Evolutionary conservation across 1,140 invertebrate genomes (phyloP), one percentile per base, ranked within the genome.

Genomic region (Sipha flava): DNA sequence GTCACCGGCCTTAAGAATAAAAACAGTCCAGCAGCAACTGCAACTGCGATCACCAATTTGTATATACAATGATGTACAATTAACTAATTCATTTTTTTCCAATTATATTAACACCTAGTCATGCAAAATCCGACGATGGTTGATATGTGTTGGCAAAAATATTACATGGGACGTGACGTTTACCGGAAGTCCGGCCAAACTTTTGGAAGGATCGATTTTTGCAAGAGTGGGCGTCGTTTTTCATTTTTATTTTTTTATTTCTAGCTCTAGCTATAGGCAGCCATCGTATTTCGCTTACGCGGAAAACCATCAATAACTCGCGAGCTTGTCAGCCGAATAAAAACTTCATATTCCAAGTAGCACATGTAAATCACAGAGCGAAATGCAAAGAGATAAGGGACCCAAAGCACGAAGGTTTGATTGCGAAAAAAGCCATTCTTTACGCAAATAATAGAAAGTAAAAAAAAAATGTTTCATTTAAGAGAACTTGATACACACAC

Each of bases 1-100:
- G 64, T 66, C 64, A 66, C 64, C 21, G 64, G 34, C 64, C 64
- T 66, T 5, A 43, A 66, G 21, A 66, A 64, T 64, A 62, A 57
- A 3, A 64, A 64, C 18, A 40, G 31, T 16, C n/a, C n/a, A 31
- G 43, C 37, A 26, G 43, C 21, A 12, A 1, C 12, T 7, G 12
- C 14, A n/a, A n/a, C n/a, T n/a, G n/a, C n/a, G n/a, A n/a, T n/a
- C n/a, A n/a, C n/a, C n/a, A n/a, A n/a, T n/a, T n/a, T n/a, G n/a
- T n/a, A n/a, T n/a, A n/a, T n/a, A n/a, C n/a, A n/a, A n/a, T n/a
- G n/a, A n/a, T n/a, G n/a, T n/a, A n/a, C n/a, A n/a, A n/a, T n/a
- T n/a, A n/a, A n/a, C n/a, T n/a, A n/a, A n/a, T n/a, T n/a, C n/a
- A n/a, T n/a, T n/a, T n/a, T n/a, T n/a, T n/a, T n/a, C n/a, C n/a